Conservation (phyloP, 2,888 invertebrate species). For the Smittia aterrima region DNA sequence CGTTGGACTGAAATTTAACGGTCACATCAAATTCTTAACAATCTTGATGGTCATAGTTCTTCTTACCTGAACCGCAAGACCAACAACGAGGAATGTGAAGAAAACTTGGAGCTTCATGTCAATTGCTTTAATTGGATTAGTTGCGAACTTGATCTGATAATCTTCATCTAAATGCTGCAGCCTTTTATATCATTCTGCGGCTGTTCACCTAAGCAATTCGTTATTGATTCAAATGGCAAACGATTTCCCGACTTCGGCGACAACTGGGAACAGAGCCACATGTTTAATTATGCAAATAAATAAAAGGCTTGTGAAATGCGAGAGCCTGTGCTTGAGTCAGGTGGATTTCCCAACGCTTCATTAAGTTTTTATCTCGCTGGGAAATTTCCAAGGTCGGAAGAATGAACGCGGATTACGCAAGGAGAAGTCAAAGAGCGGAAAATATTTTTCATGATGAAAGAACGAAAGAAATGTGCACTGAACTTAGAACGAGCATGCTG, state of each 20-base stretch:
- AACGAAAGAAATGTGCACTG: background rate
- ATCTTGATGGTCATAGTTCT: background rate
- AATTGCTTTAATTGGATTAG: background rate
- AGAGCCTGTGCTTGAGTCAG: background rate
- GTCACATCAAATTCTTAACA: background rate
- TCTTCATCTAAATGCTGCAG: background rate
- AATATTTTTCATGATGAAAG: background rate
- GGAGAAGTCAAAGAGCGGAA: background rate
- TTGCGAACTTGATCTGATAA: background rate
- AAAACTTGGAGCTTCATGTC: background rate
- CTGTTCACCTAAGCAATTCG: background rate
- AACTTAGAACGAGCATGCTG: background rate
- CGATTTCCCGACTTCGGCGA: background rate
- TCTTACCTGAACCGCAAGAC: background rate
- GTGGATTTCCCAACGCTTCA: background rate
- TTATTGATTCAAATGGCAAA: constrained; percentile 2
- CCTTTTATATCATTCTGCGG: constrained; percentile 13
- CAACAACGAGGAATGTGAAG: background rate
- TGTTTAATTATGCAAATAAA: constrained; percentile 14
- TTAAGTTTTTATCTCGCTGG: background rate
- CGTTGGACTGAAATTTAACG: background rate
- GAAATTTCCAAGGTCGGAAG: background rate
- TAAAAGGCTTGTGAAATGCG: background rate
- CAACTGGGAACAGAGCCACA: background rate
- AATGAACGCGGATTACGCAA: background rate